Conservation (phyloP, 2,113 vertebrate genomes). For the Morone saxatilis region DNA sequence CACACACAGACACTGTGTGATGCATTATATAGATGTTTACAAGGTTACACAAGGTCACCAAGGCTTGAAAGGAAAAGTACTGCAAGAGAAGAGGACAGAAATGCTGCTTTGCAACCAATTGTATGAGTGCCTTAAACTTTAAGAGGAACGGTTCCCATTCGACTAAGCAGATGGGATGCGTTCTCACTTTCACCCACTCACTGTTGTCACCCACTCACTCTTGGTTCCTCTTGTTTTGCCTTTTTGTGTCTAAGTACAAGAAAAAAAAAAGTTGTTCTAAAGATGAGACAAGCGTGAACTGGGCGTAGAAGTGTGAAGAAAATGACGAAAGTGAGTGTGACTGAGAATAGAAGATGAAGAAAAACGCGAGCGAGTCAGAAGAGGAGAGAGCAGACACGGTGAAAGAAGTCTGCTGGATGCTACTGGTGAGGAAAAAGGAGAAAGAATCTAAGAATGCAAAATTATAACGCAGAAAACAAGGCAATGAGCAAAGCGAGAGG, state of each 20-base stretch:
- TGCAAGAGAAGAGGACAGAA: constrained; percentile 13
- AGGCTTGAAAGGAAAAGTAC: constrained; percentile 67
- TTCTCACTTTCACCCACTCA: constrained; percentile 68
- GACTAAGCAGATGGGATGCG: constrained; percentile 62
- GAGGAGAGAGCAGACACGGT: not conserved
- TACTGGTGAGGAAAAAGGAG: not conserved
- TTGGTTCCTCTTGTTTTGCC: constrained; percentile 43
- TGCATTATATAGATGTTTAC: constrained; percentile 62
- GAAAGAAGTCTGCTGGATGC: not conserved
- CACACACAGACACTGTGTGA: constrained; percentile 27
- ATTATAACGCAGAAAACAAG: constrained; percentile 26
- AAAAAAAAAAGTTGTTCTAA: constrained; percentile 24
- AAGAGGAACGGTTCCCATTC: constrained; percentile 23
- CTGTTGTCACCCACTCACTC: constrained; percentile 32
- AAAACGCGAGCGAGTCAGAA: not conserved
- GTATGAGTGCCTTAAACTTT: constrained; percentile 30
- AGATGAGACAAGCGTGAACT: constrained; percentile 27
- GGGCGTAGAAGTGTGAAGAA: constrained; percentile 21
- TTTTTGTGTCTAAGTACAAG: constrained; percentile 12
- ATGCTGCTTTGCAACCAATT: constrained; percentile 34
- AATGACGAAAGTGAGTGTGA: constrained; percentile 19
- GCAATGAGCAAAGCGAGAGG: constrained; percentile 53
- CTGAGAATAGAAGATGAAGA: constrained; percentile 23
- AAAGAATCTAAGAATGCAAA: constrained; percentile 9
- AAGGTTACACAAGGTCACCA: constrained; percentile 45